Percentiles rank a stretch among this genome's conserved stretches.
Evolutionary conservation across 2,113 vertebrate genomes (phyloP).

Genomic region (Proterorhinus semilunaris): DNA sequence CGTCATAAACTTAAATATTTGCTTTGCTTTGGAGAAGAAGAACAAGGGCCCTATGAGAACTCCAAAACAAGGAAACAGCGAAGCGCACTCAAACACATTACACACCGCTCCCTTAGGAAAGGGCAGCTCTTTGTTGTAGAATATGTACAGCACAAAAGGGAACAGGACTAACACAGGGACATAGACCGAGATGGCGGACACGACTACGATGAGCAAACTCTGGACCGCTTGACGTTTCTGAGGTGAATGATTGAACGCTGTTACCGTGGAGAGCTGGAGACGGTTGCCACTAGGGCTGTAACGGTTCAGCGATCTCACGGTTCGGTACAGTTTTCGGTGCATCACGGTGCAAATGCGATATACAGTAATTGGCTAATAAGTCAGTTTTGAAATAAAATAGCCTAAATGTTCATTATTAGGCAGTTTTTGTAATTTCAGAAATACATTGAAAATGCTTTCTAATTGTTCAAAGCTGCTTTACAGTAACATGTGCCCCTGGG

Average conservation of each 20-base stretch:
- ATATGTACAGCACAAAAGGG: background rate
- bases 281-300: too few species aligned
- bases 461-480: too few species aligned
- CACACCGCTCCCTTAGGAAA: rapidly evolving
- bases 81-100: background rate
- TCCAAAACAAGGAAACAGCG: conserved; percentile 47
- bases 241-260: background rate
- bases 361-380: too few species aligned
- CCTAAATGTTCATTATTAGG: too few species aligned
- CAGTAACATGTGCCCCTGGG: too few species aligned
- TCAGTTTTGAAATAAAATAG: too few species aligned
- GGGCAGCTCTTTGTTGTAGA: rapidly evolving
- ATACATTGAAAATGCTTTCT: too few species aligned
- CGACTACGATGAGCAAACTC: conserved; percentile 52
- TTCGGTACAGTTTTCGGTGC: too few species aligned
- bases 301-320: too few species aligned
- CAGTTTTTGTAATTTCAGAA: too few species aligned
- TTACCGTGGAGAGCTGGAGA: conserved; percentile 43
- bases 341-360: too few species aligned
- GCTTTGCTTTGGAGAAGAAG: conserved; percentile 53
- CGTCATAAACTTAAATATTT: conserved; percentile 15
- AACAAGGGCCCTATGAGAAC: conserved; percentile 62
- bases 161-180: conserved; percentile 31
- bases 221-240: conserved; percentile 51
- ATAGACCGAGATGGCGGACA: conserved; percentile 48